Evolutionary conservation across 1,140 invertebrate species (phyloP), one percentile per base, ranked within the genome.

Genomic region (Babylonia areolata): DNA sequence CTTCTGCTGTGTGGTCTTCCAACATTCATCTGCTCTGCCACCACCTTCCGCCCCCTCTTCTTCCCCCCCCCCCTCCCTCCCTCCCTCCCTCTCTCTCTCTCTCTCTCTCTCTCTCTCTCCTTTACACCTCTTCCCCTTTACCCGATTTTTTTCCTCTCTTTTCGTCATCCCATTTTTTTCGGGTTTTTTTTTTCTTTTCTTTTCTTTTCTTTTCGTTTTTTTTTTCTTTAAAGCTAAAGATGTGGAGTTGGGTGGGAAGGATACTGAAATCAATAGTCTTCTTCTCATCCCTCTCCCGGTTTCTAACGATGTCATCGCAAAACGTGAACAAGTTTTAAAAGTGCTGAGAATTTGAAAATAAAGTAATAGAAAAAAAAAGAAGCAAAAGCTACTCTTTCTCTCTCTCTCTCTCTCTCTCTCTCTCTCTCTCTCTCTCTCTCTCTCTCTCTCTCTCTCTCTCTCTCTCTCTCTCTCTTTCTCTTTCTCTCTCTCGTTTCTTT

Each of bases 21-120:
- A 6, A 11, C 35, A 11, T 28, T 75, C 71, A 11, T 28, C 28
- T 28, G 6, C 35, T 75, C 71, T 75, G 6, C 12, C 71, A 11
- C 35, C 12, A 6, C 28, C 69, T 84, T 64, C 35, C 69, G n/a
- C 37, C 40, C 54, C 42, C 31, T 69, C 54, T 37, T n/a, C 31
- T 12, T 51, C 17, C 39, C 82, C n/a, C 35, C 39, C 73, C 39
- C 42, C 17, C 35, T 51, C 20, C 71, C 73, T 84, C 28, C 6
- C 64, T 84, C 69, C 35, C 20, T 39, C 51, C 15, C 71, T 75
- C 35, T 39, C 40, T 82, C 37, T 82, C 81, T 82, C 81, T 46
- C 81, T 75, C 35, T 37, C 71, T 75, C 71, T 75, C 71, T 75
- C 71, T 75, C 28, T 75, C 71, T 75, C 28, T 75, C n/a, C 28